These are phyloP conservation scores for Cotesia congregata DNA, from an alignment of 2,888 invertebrate genomes.

Conservation along the genomic window DNA sequence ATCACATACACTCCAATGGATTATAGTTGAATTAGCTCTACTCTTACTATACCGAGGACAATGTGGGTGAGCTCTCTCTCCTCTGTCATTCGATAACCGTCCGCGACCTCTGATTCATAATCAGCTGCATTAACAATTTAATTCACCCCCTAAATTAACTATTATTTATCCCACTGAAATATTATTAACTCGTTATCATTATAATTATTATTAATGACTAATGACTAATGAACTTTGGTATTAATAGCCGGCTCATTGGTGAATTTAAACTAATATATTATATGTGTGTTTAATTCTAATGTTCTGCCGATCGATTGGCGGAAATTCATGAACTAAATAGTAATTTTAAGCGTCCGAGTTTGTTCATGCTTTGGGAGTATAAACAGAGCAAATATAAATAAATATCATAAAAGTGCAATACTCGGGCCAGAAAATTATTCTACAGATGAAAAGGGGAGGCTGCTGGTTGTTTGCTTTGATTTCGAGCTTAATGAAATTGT, in stretches of 20 bases:
- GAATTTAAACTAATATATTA: too few relatives aligned
- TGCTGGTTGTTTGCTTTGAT: background rate
- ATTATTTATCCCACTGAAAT: background rate
- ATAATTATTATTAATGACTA: background rate
- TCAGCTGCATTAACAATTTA: background rate
- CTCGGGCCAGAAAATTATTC: too few relatives aligned
- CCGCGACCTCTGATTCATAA: slow-evolving; percentile 4
- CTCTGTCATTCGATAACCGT: slow-evolving; percentile 15
- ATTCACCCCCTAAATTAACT: background rate
- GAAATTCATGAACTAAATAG: too few relatives aligned
- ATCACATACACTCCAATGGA: slow-evolving; percentile 25
- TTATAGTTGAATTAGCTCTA: background rate
- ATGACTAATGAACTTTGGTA: background rate
- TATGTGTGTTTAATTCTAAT: too few relatives aligned
- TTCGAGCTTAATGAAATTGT: background rate
- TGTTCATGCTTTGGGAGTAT: too few relatives aligned
- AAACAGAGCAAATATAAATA: too few relatives aligned
- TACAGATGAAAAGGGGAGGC: background rate
- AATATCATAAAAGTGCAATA: too few relatives aligned
- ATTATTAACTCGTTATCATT: background rate
- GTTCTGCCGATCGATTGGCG: too few relatives aligned
- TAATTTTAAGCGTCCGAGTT: too few relatives aligned
- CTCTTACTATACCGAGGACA: too few relatives aligned
- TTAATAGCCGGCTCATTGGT: background rate
- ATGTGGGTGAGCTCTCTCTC: background rate